These are phyloP conservation scores for Hyposoter didymator DNA, from an alignment of 2,888 invertebrate species.

Conservation along the genomic window DNA sequence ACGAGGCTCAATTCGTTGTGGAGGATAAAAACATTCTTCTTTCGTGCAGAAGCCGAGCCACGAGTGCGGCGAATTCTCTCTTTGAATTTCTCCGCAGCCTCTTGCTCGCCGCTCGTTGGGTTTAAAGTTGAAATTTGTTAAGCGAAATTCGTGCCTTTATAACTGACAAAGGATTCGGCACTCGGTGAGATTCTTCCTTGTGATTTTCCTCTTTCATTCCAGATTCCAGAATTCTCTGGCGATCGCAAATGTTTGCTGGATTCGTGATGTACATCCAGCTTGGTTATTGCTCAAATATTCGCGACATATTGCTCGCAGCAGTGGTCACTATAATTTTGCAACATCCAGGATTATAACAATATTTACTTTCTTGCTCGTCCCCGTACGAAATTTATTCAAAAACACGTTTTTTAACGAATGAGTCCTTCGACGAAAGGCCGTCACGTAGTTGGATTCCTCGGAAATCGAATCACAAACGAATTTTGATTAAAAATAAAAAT, in stretches of 20 bases:
- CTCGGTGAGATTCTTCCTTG: constrained; percentile 7
- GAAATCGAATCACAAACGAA: no score
- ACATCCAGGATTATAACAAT: not conserved
- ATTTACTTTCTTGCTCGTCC: not conserved
- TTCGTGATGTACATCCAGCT: not conserved
- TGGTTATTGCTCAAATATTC: not conserved
- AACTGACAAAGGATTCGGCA: constrained; percentile 18
- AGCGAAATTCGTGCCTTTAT: constrained; percentile 18
- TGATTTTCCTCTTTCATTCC: not conserved
- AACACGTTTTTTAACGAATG: not conserved
- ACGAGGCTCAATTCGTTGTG: constrained; percentile 61
- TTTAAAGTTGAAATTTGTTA: constrained; percentile 57
- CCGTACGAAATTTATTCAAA: not conserved
- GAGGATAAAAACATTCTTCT: constrained; percentile 32
- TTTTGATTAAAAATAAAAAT: not conserved
- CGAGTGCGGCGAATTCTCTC: constrained; percentile 21
- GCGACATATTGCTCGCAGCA: not conserved
- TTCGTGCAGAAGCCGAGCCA: constrained; percentile 29
- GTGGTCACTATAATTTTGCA: not conserved
- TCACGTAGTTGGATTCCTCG: not conserved
- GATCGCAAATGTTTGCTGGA: not conserved
- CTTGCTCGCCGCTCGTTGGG: constrained; percentile 6
- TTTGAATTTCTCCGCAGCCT: constrained; percentile 14
- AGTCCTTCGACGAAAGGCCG: not conserved
- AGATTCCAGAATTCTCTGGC: not conserved